Evolutionary conservation across 2,888 invertebrate genomes (phyloP), one percentile per base, ranked within the genome.

Genomic region (Aphelenchoides bicaudatus): DNA sequence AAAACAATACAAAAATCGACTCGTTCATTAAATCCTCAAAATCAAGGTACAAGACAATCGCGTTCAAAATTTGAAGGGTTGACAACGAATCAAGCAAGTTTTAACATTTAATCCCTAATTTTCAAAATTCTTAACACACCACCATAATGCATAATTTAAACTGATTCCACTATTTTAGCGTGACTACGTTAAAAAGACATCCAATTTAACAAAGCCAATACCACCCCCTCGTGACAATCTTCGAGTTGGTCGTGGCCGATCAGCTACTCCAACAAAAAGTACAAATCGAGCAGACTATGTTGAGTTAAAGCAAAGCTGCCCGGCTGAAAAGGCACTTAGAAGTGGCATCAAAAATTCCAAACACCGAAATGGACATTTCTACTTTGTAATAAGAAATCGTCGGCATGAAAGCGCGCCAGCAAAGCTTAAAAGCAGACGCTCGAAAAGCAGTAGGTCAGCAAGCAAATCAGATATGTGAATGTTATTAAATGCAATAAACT

Each of bases 351-450:
- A n/a, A n/a, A 43, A 43, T 21, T 19, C 43, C 6, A 6, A 43
- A 10, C 43, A 43, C 16, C 43, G 23, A 8, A 43, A 43, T n/a
- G 43, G 43, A 19, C 43, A 43, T 25, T 43, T 19, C 43, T 43
- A 8, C 23, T 43, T 43, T 21, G 13, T 16, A 34, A 13, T 13
- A 16, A 34, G 16, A 13, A 34, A 34, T 34, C 34, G 34, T 34
- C 34, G 34, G n/a, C n/a, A n/a, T n/a, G n/a, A n/a, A n/a, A n/a
- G n/a, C n/a, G n/a, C n/a, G n/a, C n/a, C n/a, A n/a, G n/a, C n/a
- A n/a, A n/a, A n/a, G n/a, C n/a, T n/a, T n/a, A n/a, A n/a, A n/a
- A n/a, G n/a, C n/a, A n/a, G n/a, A n/a, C n/a, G n/a, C n/a, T n/a
- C n/a, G n/a, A n/a, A n/a, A n/a, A n/a, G n/a, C n/a, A n/a, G n/a